Base-by-base conservation (phyloP, 2,888 invertebrate species). In the Tetheella fluctuosa region DNA sequence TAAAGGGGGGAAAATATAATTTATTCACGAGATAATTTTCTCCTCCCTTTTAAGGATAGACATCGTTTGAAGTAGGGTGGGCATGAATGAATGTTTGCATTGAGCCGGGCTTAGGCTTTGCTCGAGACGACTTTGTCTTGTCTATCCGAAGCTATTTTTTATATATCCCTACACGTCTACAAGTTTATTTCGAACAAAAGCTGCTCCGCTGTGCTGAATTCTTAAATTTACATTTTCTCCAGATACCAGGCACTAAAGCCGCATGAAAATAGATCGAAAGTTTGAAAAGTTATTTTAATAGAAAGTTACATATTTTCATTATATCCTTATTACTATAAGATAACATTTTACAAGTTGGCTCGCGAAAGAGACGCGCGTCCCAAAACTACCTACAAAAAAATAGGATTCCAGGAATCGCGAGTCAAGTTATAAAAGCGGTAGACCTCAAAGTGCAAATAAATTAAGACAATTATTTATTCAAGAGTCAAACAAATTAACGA, bases 21-120 rank as follows among this genome's bases (percentile, higher is more conserved):
- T 93, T 93, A 93, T 93, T 93, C 92, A 93, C 84, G 88, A 91
- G 91, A 93, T 92, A 93, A 92, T 93, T 92, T 91, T 90, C 92
- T 91, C 86, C 86, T 86, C 88, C 88, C 89, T 88, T 86, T 83
- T 83, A 86, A 86, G 83, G 84, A 84, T 80, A 86, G 86, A 79
- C 83, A 76, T 65, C 84, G 84, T 84, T 90, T 87, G 84, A 85
- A 88, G 86, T 83, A 78, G 87, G 87, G 88, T 77, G 82, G 74
- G 77, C 79, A 81, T 80, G 84, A 83, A 85, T 85, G 83, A 85
- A 86, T 90, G 90, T 90, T 91, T 90, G 87, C 82, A 75, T 75
- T 79, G 84, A 75, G 73, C 71, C 69, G 62, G 73, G 74, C 74
- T 77, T 76, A 76, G 73, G 70, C 73, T 74, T 64, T 69, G 68